Evolutionary conservation across 2,888 invertebrate species (phyloP).

Genomic region (Melieria crassipennis): DNA sequence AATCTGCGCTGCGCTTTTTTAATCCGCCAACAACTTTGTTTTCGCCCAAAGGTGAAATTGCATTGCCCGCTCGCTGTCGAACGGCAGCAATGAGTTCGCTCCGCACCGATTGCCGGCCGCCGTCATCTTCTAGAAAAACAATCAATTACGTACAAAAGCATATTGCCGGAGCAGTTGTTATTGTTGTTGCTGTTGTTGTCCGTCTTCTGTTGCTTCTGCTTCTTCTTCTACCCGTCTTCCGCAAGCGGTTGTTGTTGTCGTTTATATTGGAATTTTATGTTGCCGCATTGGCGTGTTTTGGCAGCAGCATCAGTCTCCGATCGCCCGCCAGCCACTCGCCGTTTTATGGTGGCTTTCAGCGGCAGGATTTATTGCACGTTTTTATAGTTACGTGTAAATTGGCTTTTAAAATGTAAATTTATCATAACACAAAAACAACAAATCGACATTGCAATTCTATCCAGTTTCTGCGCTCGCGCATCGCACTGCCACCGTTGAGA

Average conservation of each 20-base stretch:
- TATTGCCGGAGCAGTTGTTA: slow-evolving; percentile 20
- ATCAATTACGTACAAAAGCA: slow-evolving; percentile 58
- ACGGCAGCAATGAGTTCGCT: neutral
- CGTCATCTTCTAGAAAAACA: slow-evolving; percentile 55
- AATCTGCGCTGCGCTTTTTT: slow-evolving; percentile 18
- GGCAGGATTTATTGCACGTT: slow-evolving; percentile 61
- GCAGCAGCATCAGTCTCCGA: neutral
- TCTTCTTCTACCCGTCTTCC: slow-evolving; percentile 3
- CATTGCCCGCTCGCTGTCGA: neutral
- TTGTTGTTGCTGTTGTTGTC: slow-evolving; percentile 14
- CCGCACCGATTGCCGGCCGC: neutral
- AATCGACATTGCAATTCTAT: neutral
- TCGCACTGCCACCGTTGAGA: neutral
- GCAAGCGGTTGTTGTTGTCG: slow-evolving; percentile 12
- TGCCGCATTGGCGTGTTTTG: slow-evolving; percentile 7
- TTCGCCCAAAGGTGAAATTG: slow-evolving; percentile 42
- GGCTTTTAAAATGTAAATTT: slow-evolving; percentile 65
- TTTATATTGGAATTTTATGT: slow-evolving; percentile 28
- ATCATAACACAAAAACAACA: slow-evolving; percentile 52
- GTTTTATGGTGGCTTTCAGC: slow-evolving; percentile 48
- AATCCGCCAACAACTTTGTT: slow-evolving; percentile 40
- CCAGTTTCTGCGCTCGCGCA: slow-evolving; percentile 14
- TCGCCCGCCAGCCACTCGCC: neutral
- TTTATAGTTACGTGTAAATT: slow-evolving; percentile 65
- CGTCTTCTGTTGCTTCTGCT: slow-evolving; percentile 15